Evolutionary conservation across 37 sponge, comb jelly and placozoan species (phyloP), one percentile per base, ranked within the genome.

Genomic region (Halichondria panicea): DNA sequence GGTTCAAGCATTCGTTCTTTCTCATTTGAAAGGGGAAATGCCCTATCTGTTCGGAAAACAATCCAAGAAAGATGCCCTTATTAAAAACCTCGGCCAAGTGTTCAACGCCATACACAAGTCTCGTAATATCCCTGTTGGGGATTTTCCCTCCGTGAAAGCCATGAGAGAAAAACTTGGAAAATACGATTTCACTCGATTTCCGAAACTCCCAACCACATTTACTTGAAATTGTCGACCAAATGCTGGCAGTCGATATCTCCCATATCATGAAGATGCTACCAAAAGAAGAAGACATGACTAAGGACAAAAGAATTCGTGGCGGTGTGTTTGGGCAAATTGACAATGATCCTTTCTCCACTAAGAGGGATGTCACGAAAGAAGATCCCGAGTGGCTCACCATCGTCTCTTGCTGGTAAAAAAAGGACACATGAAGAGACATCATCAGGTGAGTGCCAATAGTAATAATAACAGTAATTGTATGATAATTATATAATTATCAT

Each of bases 1-100:
- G 70, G 92, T 92, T 4, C 99, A 98, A 24, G 91, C 93, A 6
- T 92, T 73, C 80, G 81, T 98, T 43, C 88, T 98, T 4, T 4
- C 81, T 48, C 77, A 89, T 21, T 80, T 98, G 24, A 78, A 89
- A 4, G 72, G 65, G 8, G 91, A 94, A 61, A 98, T 98, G 96
- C 99, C 99, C 0, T 72, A 87, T 11, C 46, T 94, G 48, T 98
- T 92, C 39, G 91, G 91, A 18, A 89, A 93, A 77, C 82, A 95
- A 30, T 70, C 91, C 35, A 98, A 95, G 88, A 89, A 98, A 68
- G 88, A 95, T 0, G 73, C 69, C 48, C 89, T 93, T 33, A 90
- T 98, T 25, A 55, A 38, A 0, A 72, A 85, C 22, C 79, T 95
- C 6, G 86, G 84, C 32, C 70, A 70, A 18, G 74, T 98, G 36